phyloP scores from a whole-genome alignment of 2,888 invertebrate species.

The Charanyca ferruginea region DNA sequence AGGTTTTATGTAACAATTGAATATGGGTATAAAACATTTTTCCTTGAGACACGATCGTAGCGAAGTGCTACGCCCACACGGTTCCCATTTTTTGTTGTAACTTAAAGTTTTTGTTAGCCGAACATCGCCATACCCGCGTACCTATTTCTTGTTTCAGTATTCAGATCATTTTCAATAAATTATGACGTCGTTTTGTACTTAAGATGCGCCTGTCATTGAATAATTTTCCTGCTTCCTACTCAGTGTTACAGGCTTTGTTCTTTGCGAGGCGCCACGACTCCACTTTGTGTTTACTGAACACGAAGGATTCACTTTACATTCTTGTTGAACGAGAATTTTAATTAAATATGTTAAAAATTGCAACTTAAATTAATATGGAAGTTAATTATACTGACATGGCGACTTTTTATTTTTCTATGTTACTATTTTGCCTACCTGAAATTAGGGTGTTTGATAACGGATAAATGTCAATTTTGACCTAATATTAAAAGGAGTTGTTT shows the following conservation, averaged over 20 bases:
- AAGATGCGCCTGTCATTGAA: constrained; percentile 63
- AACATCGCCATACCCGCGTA: neutral
- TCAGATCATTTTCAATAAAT: constrained; percentile 54
- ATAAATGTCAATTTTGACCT: constrained; percentile 17
- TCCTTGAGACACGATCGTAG: constrained; percentile 14
- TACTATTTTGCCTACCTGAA: constrained; percentile 18
- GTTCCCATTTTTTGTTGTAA: neutral
- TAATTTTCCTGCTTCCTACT: constrained; percentile 68
- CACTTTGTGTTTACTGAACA: constrained; percentile 47
- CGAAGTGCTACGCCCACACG: neutral
- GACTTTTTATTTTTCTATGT: constrained; percentile 5
- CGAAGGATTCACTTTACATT: constrained; percentile 55
- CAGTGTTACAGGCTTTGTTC: constrained; percentile 61
- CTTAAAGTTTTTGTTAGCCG: neutral
- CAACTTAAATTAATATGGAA: constrained; percentile 18
- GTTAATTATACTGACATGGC: constrained; percentile 15
- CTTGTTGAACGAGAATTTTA: constrained; percentile 46
- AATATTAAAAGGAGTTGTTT: neutral
- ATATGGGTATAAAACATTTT: constrained; percentile 18
- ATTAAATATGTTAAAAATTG: constrained; percentile 21
- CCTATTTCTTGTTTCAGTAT: constrained; percentile 37
- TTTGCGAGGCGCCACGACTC: constrained; percentile 38
- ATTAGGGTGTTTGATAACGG: neutral
- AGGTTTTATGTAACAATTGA: constrained; percentile 39
- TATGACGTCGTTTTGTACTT: constrained; percentile 44